Conservation (phyloP, 2,888 invertebrate species). For the Cryptosula pallasiana region DNA sequence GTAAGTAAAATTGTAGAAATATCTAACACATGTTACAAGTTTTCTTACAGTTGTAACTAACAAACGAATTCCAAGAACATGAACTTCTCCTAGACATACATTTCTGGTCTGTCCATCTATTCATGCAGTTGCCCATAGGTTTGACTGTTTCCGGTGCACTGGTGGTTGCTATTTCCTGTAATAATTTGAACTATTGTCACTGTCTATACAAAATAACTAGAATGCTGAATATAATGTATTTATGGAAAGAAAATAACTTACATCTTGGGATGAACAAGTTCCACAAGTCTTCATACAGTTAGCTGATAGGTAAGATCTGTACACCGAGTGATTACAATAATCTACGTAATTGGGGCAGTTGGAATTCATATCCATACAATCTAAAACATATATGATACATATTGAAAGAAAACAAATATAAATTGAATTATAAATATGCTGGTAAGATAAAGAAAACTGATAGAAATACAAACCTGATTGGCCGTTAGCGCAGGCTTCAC, state of each 20-base stretch:
- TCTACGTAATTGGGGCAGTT: background rate
- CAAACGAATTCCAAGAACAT: background rate
- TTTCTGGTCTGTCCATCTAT: background rate
- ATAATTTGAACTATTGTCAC: background rate
- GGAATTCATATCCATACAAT: background rate
- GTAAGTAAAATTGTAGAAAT: no score
- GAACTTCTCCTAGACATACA: background rate
- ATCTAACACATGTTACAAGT: background rate
- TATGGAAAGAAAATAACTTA: background rate
- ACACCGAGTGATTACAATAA: background rate
- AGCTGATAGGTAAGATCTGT: background rate
- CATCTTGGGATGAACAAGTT: background rate
- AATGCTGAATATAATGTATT: no score
- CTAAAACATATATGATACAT: no score
- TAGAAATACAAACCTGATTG: background rate
- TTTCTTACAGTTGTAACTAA: background rate
- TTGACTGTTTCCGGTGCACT: background rate
- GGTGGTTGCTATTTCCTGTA: background rate
- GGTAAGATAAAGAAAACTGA: background rate
- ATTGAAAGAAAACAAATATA: no score
- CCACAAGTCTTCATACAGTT: conserved; percentile 18
- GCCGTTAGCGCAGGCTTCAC: conserved; percentile 27
- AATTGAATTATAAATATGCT: background rate
- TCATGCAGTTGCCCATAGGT: background rate
- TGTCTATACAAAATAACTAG: background rate